Evolutionary conservation across 2,888 invertebrate genomes (phyloP).

Genomic region (Hydriomena furcata): DNA sequence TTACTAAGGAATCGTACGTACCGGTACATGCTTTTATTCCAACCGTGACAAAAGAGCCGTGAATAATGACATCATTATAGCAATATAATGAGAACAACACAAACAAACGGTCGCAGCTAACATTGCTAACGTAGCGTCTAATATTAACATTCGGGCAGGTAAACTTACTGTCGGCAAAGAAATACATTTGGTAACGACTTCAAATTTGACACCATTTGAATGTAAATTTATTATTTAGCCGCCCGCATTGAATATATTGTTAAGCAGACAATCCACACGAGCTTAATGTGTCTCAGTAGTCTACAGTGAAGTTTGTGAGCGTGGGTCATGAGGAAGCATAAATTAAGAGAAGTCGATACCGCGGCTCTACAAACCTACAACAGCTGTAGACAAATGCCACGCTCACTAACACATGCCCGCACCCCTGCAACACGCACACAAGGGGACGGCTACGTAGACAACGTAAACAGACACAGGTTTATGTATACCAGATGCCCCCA

Average conservation of each 20-base stretch:
- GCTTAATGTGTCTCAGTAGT: constrained; percentile 51
- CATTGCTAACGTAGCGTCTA: constrained; percentile 36
- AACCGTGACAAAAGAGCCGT: constrained; percentile 74
- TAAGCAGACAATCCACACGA: constrained; percentile 57
- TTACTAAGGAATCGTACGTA: constrained; percentile 69
- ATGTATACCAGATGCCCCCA: constrained; percentile 81
- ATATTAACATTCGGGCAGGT: constrained; percentile 34
- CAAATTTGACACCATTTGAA: constrained; percentile 47
- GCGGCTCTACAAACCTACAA: constrained; percentile 72
- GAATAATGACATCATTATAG: constrained; percentile 77
- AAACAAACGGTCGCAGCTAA: constrained; percentile 42
- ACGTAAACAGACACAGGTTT: constrained; percentile 79
- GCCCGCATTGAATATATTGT: constrained; percentile 57
- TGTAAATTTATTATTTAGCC: constrained; percentile 53
- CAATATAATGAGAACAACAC: constrained; percentile 60
- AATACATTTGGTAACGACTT: constrained; percentile 38
- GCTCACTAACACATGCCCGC: constrained; percentile 67
- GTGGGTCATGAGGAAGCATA: constrained; percentile 81
- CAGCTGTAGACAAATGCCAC: constrained; percentile 77
- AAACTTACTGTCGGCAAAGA: constrained; percentile 32
- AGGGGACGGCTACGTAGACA: constrained; percentile 50
- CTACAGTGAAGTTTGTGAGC: constrained; percentile 54
- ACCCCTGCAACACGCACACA: constrained; percentile 70
- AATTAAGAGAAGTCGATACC: constrained; percentile 74
- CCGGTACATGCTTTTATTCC: constrained; percentile 68